Conservation (phyloP, 2,888 invertebrate genomes). For the Schrankia costaestrigalis region DNA sequence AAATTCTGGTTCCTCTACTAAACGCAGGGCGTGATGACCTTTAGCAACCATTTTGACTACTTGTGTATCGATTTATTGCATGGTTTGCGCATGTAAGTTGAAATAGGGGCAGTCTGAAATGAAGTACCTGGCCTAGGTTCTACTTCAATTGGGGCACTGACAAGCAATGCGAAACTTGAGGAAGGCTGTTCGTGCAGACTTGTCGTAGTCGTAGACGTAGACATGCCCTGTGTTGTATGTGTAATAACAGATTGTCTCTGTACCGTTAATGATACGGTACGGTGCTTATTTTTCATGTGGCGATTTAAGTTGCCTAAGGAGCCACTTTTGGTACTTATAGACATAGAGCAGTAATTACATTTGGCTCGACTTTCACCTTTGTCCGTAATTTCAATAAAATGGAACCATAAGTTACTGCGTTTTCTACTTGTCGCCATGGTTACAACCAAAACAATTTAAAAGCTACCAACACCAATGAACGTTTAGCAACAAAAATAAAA, state of each 20-base stretch:
- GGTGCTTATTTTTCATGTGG: not conserved
- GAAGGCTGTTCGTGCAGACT: too few relatives aligned
- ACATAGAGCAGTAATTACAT: not conserved
- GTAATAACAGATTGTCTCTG: not conserved
- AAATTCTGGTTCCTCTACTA: not conserved
- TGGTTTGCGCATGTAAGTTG: too few relatives aligned
- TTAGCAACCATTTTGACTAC: too few relatives aligned
- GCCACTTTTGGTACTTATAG: not conserved
- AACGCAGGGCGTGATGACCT: too few relatives aligned
- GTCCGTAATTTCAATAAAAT: not conserved
- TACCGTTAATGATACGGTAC: not conserved
- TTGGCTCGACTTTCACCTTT: not conserved
- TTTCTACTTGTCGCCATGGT: not conserved
- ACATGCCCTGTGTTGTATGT: not conserved
- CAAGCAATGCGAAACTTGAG: too few relatives aligned
- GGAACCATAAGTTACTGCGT: not conserved
- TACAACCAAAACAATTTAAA: too few relatives aligned
- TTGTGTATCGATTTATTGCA: too few relatives aligned
- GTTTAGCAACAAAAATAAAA: too few relatives aligned
- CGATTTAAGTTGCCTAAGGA: not conserved
- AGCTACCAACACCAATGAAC: too few relatives aligned
- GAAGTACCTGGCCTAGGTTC: too few relatives aligned
- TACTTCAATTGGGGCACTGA: too few relatives aligned
- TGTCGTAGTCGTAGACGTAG: not conserved
- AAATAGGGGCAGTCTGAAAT: too few relatives aligned